Base-by-base conservation (phyloP, 2,113 vertebrate genomes). In the Hiodon tergisus region DNA sequence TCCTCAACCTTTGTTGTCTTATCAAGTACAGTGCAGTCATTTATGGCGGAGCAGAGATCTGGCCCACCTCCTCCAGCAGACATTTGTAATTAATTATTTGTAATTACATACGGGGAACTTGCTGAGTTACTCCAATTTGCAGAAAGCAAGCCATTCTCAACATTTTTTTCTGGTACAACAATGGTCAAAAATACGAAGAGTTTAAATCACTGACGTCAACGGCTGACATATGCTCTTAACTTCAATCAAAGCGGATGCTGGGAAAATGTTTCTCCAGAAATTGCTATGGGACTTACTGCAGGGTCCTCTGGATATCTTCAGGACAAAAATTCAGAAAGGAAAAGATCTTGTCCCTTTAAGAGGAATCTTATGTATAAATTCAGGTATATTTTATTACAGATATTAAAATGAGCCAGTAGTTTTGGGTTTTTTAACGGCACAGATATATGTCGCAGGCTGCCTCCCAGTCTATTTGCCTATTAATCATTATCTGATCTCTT, bases 301-400 rank as follows among this genome's bases (percentile, higher is more conserved):
- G 53, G 65, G 53, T 67, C 65, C 54, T 51, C 6, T 50, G 48
- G 63, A 75, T 8, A 68, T 55, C 54, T 48, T 3, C 55, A 60
- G 17, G 63, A 74, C 73, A 73, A 65, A 66, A 73, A 52, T 73
- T 61, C 51, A 58, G 63, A 74, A 75, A 14, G 31, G 53, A 75
- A 58, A 48, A 68, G 63, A 13, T 50, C 11, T 51, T 9, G 31
- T 54, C 65, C 73, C 73, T 31, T 65, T 51, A 47, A 8, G 52
- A 58, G 63, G 65, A 75, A 58, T 54, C 31, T 67, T 61, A 54
- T 46, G 58, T 54, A 67, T 59, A 59, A 57, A 67, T 54, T 59
- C 57, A 60, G 55, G 46, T 60, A 54, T 31, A 47, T 71, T 71
- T 71, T 71, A 71, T 58, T 53, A 74, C 60, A 65, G 31, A 31